Evolutionary conservation across 2,888 invertebrate species (phyloP).

Genomic region (Lepidocyrtoides sp.): DNA sequence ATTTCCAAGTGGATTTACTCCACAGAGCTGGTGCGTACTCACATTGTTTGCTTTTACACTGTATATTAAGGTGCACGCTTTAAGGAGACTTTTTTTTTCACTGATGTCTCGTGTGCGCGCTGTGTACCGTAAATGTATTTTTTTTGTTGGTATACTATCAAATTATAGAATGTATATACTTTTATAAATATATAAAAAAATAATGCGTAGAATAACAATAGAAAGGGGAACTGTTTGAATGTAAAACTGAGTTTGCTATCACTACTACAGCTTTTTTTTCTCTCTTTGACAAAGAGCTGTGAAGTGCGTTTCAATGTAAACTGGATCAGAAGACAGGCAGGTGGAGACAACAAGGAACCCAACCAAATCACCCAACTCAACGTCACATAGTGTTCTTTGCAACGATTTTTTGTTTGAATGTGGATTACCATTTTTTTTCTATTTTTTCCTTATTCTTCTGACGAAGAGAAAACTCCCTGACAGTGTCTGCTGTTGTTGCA

Average conservation of each 20-base stretch:
- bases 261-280: not conserved
- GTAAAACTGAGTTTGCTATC: not conserved
- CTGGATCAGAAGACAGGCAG: slow-evolving; percentile 67
- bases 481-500: slow-evolving; percentile 19
- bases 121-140: not conserved
- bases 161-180: too few species aligned
- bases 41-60: slow-evolving; percentile 18
- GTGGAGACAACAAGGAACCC: slow-evolving; percentile 64
- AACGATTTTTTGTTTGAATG: slow-evolving; percentile 20
- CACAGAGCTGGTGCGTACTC: not conserved
- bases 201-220: not conserved
- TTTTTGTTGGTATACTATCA: not conserved
- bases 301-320: slow-evolving; percentile 25
- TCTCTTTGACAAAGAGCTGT: slow-evolving; percentile 8
- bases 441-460: not conserved
- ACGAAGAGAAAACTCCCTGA: slow-evolving; percentile 22
- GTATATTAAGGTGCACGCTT: not conserved
- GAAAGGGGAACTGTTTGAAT: slow-evolving; percentile 5
- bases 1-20: slow-evolving; percentile 64
- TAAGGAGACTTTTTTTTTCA: not conserved
- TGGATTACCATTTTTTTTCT: slow-evolving; percentile 60
- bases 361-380: slow-evolving; percentile 40
- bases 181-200: not conserved
- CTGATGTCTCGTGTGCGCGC: not conserved
- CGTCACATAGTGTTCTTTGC: slow-evolving; percentile 7